Base-by-base conservation (phyloP, 2,888 invertebrate species). In the Dynastes tityus region DNA sequence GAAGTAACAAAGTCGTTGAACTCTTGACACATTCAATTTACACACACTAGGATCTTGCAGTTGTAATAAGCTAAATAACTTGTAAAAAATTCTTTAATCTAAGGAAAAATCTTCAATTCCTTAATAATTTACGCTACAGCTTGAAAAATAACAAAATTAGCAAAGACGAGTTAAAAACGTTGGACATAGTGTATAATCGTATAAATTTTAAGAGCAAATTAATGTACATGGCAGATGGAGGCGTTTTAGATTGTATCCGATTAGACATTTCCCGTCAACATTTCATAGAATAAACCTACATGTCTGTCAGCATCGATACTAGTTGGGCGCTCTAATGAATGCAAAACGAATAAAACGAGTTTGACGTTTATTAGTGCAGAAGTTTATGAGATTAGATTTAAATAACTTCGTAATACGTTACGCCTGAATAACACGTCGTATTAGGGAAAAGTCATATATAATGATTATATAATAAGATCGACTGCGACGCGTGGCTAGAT, bases 351-450 rank as follows among this genome's bases (percentile, higher is more conserved):
- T 73, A 22, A 58, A 73, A 73, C 61, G 45, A 73, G 73, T 73
- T 61, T 73, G 73, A 61, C 11, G 73, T 55, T 71, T 71, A 71
- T 71, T 71, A 71, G 71, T 71, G 71, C 71, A 55, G 37, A 71
- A 71, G 71, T 71, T 71, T 71, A 55, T 55, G 29, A 11, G 71
- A 71, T 71, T 71, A 53, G 37, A 71, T 71, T 55, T 53, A 40
- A 71, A 71, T 58, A 55, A 71, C n/a, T 71, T 32, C 32, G 71
- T 45, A 71, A 58, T 71, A 55, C 16, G 40, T 65, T 55, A 55
- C 45, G 55, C 55, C 22, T 1, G 16, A 55, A 55, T 55, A 55
- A 11, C 61, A 29, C 22, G 3, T 11, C 22, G 27, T 22, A 29
- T 53, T 53, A 53, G 16, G 16, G 53, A 53, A n/a, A 16, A 53